These are phyloP conservation scores for Drosophila mettleri DNA, from an alignment of 2,888 invertebrate species.

Conservation along the genomic window DNA sequence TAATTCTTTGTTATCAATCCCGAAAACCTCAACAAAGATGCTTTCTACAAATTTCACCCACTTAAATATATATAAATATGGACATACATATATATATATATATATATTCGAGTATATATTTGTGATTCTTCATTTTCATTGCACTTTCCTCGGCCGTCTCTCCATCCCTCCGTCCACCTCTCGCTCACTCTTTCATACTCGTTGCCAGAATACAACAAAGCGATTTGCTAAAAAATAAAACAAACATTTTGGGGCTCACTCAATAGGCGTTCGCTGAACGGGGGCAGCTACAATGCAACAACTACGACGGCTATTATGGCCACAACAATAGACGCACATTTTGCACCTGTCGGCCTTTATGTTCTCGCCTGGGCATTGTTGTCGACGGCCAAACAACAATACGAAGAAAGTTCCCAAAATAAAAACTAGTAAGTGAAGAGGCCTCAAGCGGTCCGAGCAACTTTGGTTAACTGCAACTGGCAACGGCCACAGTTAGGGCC, in stretches of 20 bases:
- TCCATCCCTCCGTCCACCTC: background rate
- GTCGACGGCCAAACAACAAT: constrained; percentile 58
- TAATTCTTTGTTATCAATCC: constrained; percentile 63
- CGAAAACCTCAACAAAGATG: constrained; percentile 55
- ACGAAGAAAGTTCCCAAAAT: constrained; percentile 69
- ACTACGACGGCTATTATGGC: constrained; percentile 26
- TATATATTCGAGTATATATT: constrained; percentile 5
- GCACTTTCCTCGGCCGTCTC: constrained; percentile 66
- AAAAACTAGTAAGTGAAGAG: background rate
- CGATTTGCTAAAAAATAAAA: constrained; percentile 77
- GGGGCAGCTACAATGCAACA: constrained; percentile 46
- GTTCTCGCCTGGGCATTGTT: constrained; percentile 44
- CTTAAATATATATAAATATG: constrained; percentile 30
- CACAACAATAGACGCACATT: constrained; percentile 48
- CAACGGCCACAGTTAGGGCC: constrained; percentile 61
- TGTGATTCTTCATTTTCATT: constrained; percentile 68
- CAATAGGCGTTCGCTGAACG: constrained; percentile 35
- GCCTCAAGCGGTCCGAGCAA: constrained; percentile 23
- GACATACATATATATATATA: constrained; percentile 10
- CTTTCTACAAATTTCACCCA: constrained; percentile 76
- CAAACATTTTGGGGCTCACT: constrained; percentile 66
- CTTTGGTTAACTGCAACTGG: constrained; percentile 55
- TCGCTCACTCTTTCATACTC: background rate
- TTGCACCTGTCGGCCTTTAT: constrained; percentile 64
- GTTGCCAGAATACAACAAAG: constrained; percentile 65